Percentiles rank a stretch among this genome's conserved stretches.
Evolutionary conservation across 1,140 invertebrate species (phyloP).

Genomic region (Prorops nasuta): DNA sequence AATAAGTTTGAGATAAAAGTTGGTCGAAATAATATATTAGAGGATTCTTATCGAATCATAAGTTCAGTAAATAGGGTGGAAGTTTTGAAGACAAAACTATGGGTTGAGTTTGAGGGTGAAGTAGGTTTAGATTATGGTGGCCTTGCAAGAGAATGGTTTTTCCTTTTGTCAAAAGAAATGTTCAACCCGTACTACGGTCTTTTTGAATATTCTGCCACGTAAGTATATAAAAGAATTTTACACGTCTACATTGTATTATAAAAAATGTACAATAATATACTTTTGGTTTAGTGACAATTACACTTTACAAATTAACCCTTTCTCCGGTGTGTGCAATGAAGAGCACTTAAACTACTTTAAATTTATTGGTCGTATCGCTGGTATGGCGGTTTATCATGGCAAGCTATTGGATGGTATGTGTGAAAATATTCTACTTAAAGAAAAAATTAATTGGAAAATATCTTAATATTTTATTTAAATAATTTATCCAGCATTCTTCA

Average conservation of each 20-base stretch:
- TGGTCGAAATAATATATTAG: conserved; percentile 84
- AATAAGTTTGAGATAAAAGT: conserved; percentile 99
- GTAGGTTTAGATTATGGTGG: conserved; percentile 97
- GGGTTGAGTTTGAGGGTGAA: conserved; percentile 98
- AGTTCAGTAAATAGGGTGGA: conserved; percentile 82
- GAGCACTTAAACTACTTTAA: conserved; percentile 98
- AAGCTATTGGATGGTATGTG: conserved; percentile 96
- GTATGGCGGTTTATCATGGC: conserved; percentile 98
- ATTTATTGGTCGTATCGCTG: conserved; percentile 96
- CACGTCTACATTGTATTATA: neutral
- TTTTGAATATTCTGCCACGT: conserved; percentile 97
- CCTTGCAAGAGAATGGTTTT: conserved; percentile 96
- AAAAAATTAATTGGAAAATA: neutral
- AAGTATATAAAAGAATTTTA: conserved; percentile 19
- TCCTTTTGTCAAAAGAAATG: conserved; percentile 98
- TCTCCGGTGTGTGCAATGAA: conserved; percentile 95
- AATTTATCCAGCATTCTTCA: conserved; percentile 86
- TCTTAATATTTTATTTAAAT: conserved; percentile 13
- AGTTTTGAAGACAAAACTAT: conserved; percentile 93
- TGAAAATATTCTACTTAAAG: conserved; percentile 34
- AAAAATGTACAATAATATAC: conserved; percentile 6
- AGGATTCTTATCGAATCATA: conserved; percentile 93
- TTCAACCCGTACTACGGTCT: conserved; percentile 99
- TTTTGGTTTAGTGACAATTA: conserved; percentile 84
- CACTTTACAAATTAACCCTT: conserved; percentile 97